Conservation (phyloP, 1,140 invertebrate genomes). For the Zaprionus kolodkinae region DNA sequence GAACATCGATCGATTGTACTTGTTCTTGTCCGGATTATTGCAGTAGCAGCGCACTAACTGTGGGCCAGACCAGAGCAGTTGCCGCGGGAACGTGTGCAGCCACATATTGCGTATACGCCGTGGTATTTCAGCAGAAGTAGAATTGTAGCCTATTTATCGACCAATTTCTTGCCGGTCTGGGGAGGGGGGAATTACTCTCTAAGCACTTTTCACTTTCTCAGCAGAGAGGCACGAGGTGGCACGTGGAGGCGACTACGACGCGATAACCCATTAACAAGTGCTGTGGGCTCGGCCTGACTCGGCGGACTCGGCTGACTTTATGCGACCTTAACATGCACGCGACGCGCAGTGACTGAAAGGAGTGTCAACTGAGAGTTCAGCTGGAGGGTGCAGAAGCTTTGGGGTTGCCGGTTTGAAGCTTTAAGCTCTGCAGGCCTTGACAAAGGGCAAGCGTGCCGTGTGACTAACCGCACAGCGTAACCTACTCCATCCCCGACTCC, state of each 20-base stretch:
- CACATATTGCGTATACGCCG: conserved; percentile 73
- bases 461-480: not conserved
- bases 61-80: conserved; percentile 54
- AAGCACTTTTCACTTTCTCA: conserved; percentile 27
- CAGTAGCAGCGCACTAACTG: conserved; percentile 48
- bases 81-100: conserved; percentile 51
- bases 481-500: too few species aligned
- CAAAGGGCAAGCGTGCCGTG: not conserved
- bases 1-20: conserved; percentile 51
- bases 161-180: conserved; percentile 47
- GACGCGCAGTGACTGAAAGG: conserved; percentile 73
- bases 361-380: conserved; percentile 47
- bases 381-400: conserved; percentile 23
- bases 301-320: conserved; percentile 29
- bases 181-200: not conserved
- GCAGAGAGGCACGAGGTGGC: too few species aligned
- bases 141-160: conserved; percentile 59
- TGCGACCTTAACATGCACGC: conserved; percentile 74
- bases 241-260: too few species aligned
- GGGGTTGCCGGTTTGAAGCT: conserved; percentile 5
- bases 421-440: not conserved
- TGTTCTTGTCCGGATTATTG: conserved; percentile 22
- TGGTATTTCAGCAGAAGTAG: conserved; percentile 16
- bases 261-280: conserved; percentile 57
- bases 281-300: conserved; percentile 15